phyloP scores from a whole-genome alignment of 2,797 vertebrate species.

The Spinus olivaceus region DNA sequence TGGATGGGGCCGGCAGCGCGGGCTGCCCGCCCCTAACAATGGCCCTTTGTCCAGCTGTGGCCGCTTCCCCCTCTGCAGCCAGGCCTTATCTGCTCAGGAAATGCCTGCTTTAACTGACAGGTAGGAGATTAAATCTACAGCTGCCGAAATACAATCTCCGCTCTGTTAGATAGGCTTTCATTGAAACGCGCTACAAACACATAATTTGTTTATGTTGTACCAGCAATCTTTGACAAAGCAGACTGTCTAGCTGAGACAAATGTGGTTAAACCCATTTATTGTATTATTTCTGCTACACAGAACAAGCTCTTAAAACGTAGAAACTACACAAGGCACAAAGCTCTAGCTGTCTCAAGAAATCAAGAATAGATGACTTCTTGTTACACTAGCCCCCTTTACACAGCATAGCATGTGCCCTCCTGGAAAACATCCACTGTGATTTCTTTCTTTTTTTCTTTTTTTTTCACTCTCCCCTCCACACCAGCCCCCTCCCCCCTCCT shows the following conservation, averaged over 20 bases:
- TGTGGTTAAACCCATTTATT: conserved; percentile 82
- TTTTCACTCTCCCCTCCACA: background rate
- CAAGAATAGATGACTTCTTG: conserved; percentile 93
- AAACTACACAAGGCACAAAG: conserved; percentile 85
- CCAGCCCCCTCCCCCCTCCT: fast-evolving
- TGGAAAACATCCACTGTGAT: conserved; percentile 87
- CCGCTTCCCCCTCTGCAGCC: conserved; percentile 67
- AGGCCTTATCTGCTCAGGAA: conserved; percentile 82
- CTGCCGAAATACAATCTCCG: conserved; percentile 81
- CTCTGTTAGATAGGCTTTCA: conserved; percentile 80
- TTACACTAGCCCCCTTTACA: conserved; percentile 87
- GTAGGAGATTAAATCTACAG: conserved; percentile 86
- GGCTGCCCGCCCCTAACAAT: conserved; percentile 74
- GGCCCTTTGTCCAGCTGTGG: conserved; percentile 84
- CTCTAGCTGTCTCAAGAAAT: conserved; percentile 84
- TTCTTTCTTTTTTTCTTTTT: conserved; percentile 66
- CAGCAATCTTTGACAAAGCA: conserved; percentile 81
- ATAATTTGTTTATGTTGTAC: conserved; percentile 82
- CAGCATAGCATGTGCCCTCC: conserved; percentile 84
- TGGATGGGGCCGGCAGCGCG: background rate
- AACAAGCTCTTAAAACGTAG: conserved; percentile 79
- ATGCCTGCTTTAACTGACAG: conserved; percentile 86
- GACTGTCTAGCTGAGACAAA: conserved; percentile 84
- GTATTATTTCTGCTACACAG: conserved; percentile 82
- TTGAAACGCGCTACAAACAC: conserved; percentile 80